Evolutionary conservation across 2,797 vertebrate species (phyloP).

Genomic region (Falco columbarius): DNA sequence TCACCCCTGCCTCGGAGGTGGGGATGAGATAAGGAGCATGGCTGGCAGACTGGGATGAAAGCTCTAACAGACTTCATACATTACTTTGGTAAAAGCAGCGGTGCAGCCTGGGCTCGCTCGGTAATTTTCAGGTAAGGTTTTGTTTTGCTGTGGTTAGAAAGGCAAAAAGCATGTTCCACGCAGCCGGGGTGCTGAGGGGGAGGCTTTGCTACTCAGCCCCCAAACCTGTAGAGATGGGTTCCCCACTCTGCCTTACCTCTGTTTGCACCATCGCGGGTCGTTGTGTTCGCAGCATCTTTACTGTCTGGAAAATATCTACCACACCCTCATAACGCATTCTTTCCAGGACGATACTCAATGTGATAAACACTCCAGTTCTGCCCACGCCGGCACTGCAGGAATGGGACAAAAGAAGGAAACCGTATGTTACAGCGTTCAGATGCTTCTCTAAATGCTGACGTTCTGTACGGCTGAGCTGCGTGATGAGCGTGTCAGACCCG

Average conservation of each 20-base stretch:
- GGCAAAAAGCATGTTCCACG: rapidly evolving
- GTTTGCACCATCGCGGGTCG: slow-evolving; percentile 98
- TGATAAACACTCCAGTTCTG: slow-evolving; percentile 95
- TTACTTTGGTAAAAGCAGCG: neutral
- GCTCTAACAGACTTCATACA: neutral
- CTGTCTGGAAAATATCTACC: slow-evolving; percentile 99
- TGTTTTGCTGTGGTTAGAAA: neutral
- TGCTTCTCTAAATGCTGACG: neutral
- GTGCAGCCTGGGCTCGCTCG: neutral
- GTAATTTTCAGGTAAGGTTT: neutral
- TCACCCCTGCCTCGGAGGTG: neutral
- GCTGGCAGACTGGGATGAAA: neutral
- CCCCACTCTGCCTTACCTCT: slow-evolving; percentile 81
- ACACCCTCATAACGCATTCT: slow-evolving; percentile 97
- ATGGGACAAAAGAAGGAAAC: neutral
- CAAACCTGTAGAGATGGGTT: rapidly evolving
- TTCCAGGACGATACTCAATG: slow-evolving; percentile 96
- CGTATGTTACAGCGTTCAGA: rapidly evolving
- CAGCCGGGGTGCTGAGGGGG: neutral
- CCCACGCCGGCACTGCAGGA: slow-evolving; percentile 90
- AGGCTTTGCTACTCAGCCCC: neutral
- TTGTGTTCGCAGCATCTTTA: slow-evolving; percentile 98
- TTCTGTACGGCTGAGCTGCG: rapidly evolving
- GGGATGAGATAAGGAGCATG: rapidly evolving
- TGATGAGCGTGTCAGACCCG: rapidly evolving